phyloP scores from a whole-genome alignment of 2,113 vertebrate genomes.

The Bostrychus sinensis region DNA sequence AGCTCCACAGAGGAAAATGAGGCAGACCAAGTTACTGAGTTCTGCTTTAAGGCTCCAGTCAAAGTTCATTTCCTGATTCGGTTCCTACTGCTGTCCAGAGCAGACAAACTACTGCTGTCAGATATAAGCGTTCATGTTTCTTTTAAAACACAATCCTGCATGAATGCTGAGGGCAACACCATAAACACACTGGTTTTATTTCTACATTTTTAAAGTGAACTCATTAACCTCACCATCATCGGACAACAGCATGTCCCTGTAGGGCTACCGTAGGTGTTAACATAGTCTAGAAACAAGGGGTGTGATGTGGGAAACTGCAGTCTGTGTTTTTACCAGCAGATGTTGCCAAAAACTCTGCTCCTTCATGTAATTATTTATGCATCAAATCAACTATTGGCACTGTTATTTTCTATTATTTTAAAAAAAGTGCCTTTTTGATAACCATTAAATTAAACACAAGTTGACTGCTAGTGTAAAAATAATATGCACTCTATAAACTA shows the following conservation, averaged over 20 bases:
- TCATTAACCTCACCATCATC: not conserved
- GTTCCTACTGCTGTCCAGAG: too few species aligned
- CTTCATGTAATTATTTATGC: too few species aligned
- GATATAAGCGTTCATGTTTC: not conserved
- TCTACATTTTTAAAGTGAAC: not conserved
- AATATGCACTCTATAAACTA: slow-evolving; percentile 1
- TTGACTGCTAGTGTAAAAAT: not conserved
- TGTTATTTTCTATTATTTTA: not conserved
- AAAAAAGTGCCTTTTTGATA: not conserved
- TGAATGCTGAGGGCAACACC: not conserved
- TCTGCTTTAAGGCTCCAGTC: too few species aligned
- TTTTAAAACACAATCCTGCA: not conserved
- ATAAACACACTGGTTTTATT: not conserved
- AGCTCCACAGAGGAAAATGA: too few species aligned
- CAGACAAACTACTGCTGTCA: not conserved
- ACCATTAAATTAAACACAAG: not conserved
- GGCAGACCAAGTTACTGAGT: too few species aligned
- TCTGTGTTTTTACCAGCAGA: not conserved
- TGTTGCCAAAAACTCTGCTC: not conserved
- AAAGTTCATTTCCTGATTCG: slow-evolving; percentile 2
- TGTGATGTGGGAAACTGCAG: not conserved
- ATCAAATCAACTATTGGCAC: too few species aligned
- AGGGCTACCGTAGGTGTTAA: too few species aligned
- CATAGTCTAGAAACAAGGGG: not conserved
- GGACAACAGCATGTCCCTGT: too few species aligned